Base-by-base conservation (phyloP, 2,888 invertebrate genomes). In the Torymus texanus region DNA sequence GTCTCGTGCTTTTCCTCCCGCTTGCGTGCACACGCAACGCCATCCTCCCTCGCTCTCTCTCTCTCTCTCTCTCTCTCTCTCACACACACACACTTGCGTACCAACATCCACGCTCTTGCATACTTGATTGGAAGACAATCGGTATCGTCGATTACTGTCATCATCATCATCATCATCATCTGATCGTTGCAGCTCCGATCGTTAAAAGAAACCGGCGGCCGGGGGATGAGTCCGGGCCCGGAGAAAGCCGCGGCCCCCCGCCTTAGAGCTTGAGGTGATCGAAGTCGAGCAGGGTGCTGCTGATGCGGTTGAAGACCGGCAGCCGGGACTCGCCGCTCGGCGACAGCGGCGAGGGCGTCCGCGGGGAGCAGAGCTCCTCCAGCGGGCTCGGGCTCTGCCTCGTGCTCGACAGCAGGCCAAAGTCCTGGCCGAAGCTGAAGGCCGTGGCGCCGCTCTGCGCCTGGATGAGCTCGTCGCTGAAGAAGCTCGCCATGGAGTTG, bases 251-350 rank as follows among this genome's bases (percentile, higher is more conserved):
- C 41, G 41, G 41, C 41, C 29, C 3, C 59, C 51, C 58, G 58
- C 10, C 66, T 85, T 87, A 90, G 56, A 90, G 87, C 81, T 88
- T 89, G 41, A 90, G 85, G 58, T 86, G 84, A 11, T 90, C 88
- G 75, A 90, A 88, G n/a, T 89, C 88, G 63, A 85, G 87, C 79
- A 91, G 84, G 76, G 91, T 91, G 83, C 92, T 92, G 87, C 93
- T 93, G 86, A 94, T 92, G 87, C 93, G 92, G 91, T 94, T 94
- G 92, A 96, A 96, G 55, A 96, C 96, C 63, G 96, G 96, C 89
- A 96, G 92, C 85, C 96, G 92, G 71, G 94, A 93, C 82, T 94
- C 94, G 80, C 92, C 93, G 76, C 86, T 88, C 0, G 89, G 89
- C 2, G 90, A 89, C 24, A 88, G 78, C 2, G 88, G 89, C 2